phyloP scores from a whole-genome alignment of 2,797 vertebrate genomes.

The Ispidina lecontei region DNA sequence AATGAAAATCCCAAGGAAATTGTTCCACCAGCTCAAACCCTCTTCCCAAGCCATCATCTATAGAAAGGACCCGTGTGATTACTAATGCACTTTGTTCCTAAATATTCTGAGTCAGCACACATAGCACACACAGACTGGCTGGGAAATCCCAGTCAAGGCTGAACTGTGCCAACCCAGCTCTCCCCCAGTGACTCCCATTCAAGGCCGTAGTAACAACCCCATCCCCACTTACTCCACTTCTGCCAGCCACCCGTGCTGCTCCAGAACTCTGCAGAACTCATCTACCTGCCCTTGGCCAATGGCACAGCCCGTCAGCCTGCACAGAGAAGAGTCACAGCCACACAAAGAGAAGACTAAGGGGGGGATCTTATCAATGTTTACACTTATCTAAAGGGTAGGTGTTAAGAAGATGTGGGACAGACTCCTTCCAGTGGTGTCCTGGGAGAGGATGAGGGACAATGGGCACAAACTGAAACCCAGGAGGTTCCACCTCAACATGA shows the following conservation, averaged over 20 bases:
- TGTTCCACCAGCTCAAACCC: neutral
- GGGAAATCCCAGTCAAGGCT: neutral
- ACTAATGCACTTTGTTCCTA: neutral
- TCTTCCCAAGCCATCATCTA: neutral
- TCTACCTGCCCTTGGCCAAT: slow-evolving; percentile 70
- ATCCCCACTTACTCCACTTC: slow-evolving; percentile 82
- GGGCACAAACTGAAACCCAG: no score
- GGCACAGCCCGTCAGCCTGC: slow-evolving; percentile 80
- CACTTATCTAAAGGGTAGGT: no score
- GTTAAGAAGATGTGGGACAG: no score
- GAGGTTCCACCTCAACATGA: no score
- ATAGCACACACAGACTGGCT: fast-evolving
- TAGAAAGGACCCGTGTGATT: neutral
- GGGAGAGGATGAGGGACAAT: no score
- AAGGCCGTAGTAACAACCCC: neutral
- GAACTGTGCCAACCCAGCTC: neutral
- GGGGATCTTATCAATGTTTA: no score
- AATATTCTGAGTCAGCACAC: neutral
- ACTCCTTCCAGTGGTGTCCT: no score
- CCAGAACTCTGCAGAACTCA: slow-evolving; percentile 77
- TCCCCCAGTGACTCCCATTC: neutral
- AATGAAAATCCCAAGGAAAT: neutral
- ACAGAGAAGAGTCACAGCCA: no score
- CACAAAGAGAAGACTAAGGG: no score
- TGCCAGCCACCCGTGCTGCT: slow-evolving; percentile 69